A percentile compares a stretch with the other conserved stretches of the same genome.
Evolutionary conservation across 1,140 invertebrate species (phyloP).

Genomic region (Macrostomum lignano): DNA sequence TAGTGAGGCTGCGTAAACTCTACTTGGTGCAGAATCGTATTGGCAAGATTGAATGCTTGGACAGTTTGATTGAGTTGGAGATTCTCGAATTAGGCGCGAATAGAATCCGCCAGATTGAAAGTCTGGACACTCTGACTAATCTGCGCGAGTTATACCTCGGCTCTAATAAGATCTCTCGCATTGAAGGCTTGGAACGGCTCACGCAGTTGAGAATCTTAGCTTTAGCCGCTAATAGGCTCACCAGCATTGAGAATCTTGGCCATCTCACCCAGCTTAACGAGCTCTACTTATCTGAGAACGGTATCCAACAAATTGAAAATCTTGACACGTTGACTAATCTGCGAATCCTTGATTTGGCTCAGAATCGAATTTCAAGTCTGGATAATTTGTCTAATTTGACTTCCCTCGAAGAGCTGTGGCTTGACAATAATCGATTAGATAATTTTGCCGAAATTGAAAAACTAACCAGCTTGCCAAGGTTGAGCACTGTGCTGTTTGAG

Average conservation of each 20-base stretch:
- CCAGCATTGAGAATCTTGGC: slow-evolving; percentile 23
- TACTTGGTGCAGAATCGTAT: slow-evolving; percentile 79
- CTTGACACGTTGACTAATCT: slow-evolving; percentile 32
- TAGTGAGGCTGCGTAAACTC: slow-evolving; percentile 52
- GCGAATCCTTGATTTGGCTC: slow-evolving; percentile 58
- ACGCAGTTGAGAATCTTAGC: background rate
- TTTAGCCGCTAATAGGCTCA: slow-evolving; percentile 55
- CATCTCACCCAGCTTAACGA: slow-evolving; percentile 40
- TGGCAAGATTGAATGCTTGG: slow-evolving; percentile 59
- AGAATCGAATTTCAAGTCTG: slow-evolving; percentile 53
- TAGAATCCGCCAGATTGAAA: slow-evolving; percentile 36
- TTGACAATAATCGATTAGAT: slow-evolving; percentile 15
- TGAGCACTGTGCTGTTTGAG: too few relatives aligned
- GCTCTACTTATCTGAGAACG: slow-evolving; percentile 77
- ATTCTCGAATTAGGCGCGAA: slow-evolving; percentile 80
- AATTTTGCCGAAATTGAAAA: background rate
- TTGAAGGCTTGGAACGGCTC: slow-evolving; percentile 44
- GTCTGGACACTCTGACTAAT: slow-evolving; percentile 15
- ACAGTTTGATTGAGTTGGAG: slow-evolving; percentile 44
- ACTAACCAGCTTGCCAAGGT: too few relatives aligned
- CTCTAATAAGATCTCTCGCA: slow-evolving; percentile 75
- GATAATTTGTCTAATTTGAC: slow-evolving; percentile 45
- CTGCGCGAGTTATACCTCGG: slow-evolving; percentile 38
- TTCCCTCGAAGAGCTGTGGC: slow-evolving; percentile 69
- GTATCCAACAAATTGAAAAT: slow-evolving; percentile 52